Evolutionary conservation across 2,113 vertebrate genomes (phyloP).

Genomic region (Colistium nudipinnis): DNA sequence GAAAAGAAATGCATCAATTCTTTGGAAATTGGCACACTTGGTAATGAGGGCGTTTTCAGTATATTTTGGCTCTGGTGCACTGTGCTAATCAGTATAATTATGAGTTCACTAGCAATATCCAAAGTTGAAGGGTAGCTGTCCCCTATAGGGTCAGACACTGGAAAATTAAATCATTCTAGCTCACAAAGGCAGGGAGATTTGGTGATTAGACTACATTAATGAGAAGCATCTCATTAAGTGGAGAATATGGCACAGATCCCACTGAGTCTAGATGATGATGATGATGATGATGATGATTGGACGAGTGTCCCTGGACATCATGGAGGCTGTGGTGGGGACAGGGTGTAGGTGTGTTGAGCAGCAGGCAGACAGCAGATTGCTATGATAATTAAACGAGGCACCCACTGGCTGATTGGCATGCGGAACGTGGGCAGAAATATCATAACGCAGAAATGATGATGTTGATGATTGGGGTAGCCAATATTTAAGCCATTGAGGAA

Average conservation of each 20-base stretch:
- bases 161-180: neutral
- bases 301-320: too few species aligned
- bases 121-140: neutral
- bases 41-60: neutral
- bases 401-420: too few species aligned
- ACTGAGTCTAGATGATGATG: neutral
- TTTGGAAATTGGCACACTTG: slow-evolving; percentile 22
- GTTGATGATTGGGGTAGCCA: too few species aligned
- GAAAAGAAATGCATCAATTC: neutral
- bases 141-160: neutral
- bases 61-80: neutral
- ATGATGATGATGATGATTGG: neutral
- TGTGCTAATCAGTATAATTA: neutral
- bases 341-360: too few species aligned
- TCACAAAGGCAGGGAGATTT: neutral
- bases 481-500: neutral
- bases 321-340: too few species aligned
- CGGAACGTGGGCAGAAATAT: too few species aligned
- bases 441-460: too few species aligned
- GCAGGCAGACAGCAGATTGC: too few species aligned
- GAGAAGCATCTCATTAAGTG: neutral
- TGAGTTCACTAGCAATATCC: neutral
- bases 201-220: neutral
- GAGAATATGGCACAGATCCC: neutral
- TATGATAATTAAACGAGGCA: too few species aligned